phyloP scores from a whole-genome alignment of 2,797 vertebrate species.

The Remorina albescens region DNA sequence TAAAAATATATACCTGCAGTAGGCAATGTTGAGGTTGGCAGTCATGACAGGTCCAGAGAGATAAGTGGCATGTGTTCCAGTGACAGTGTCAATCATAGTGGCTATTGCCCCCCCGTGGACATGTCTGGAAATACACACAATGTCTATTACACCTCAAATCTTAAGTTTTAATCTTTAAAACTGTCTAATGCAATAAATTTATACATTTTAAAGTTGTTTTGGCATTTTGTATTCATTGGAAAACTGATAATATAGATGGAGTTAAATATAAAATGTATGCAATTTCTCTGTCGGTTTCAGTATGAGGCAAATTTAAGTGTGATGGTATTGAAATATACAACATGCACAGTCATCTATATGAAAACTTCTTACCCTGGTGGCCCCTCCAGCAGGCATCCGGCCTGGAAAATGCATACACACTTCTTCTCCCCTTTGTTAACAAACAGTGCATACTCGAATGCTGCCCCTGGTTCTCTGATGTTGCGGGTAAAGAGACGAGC shows the following conservation, averaged over 20 bases:
- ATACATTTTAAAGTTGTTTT: too few relatives aligned
- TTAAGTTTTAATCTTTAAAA: background rate
- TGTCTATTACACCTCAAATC: slow-evolving; percentile 11
- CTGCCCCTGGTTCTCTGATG: slow-evolving; percentile 77
- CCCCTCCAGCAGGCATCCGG: slow-evolving; percentile 88
- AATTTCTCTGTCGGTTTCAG: background rate
- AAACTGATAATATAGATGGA: background rate
- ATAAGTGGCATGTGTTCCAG: slow-evolving; percentile 73
- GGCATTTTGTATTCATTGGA: background rate
- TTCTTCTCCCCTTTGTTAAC: slow-evolving; percentile 80
- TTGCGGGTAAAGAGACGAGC: slow-evolving; percentile 84
- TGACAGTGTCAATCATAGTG: slow-evolving; percentile 85
- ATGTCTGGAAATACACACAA: slow-evolving; percentile 73
- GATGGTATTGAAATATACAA: background rate
- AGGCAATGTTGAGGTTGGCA: slow-evolving; percentile 88
- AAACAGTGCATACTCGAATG: slow-evolving; percentile 90
- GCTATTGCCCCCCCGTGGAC: slow-evolving; percentile 89
- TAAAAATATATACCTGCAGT: slow-evolving; percentile 78
- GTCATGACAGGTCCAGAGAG: slow-evolving; percentile 81
- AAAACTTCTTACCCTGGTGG: slow-evolving; percentile 83
- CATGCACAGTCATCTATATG: background rate
- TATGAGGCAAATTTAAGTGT: background rate
- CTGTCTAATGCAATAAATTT: background rate
- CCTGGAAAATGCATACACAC: slow-evolving; percentile 85
- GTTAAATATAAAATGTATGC: slow-evolving; percentile 1